Conservation (phyloP, 1,140 invertebrate species). For the Drosophila navojoa region DNA sequence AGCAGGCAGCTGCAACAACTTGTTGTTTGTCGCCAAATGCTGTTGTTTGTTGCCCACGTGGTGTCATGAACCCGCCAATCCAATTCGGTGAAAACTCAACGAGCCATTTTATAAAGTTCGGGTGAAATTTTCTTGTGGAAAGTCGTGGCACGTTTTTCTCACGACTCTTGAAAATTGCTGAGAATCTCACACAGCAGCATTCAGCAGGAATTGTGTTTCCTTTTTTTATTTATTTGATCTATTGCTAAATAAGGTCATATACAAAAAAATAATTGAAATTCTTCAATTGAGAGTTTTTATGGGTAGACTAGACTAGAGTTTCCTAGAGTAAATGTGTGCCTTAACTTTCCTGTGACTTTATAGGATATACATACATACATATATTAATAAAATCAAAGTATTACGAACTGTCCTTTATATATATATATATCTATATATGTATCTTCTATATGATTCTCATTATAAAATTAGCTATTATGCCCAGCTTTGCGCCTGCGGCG, state of each 20-base stretch:
- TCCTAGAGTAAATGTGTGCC: no score
- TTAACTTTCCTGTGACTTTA: no score
- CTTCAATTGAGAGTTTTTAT: background rate
- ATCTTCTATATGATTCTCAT: no score
- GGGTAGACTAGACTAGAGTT: no score
- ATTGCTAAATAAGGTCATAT: background rate
- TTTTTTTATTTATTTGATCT: no score
- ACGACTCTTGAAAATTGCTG: constrained; percentile 23
- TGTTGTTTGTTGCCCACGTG: constrained; percentile 50
- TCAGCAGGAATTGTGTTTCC: background rate
- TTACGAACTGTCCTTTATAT: no score
- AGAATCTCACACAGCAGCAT: background rate
- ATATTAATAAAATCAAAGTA: no score
- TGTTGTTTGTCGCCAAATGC: constrained; percentile 56
- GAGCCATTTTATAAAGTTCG: constrained; percentile 31
- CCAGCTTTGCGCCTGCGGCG: no score
- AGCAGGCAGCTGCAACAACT: constrained; percentile 32
- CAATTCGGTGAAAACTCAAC: constrained; percentile 56
- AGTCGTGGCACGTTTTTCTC: constrained; percentile 46
- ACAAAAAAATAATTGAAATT: background rate
- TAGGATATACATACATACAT: no score
- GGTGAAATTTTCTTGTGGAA: constrained; percentile 48
- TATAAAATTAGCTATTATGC: no score
- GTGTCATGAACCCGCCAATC: constrained; percentile 59
- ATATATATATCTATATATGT: no score